Base-by-base conservation (phyloP, 2,888 invertebrate species). In the Agapostemon virescens region DNA sequence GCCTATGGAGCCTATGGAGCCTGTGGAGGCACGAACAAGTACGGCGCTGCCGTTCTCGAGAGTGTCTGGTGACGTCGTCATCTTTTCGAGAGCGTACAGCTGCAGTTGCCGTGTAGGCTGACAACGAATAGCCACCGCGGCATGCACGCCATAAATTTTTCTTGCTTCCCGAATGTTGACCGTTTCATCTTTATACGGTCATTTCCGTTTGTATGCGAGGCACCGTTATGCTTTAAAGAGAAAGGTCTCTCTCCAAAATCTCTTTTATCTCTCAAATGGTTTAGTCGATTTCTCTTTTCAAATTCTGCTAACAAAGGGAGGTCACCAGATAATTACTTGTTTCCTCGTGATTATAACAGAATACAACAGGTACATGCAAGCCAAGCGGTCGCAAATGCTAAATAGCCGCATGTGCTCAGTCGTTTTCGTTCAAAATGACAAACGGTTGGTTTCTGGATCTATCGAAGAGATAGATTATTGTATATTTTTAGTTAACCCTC, bases 61-160 rank as follows among this genome's bases (percentile, higher is more conserved):
- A 78, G 77, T 72, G 70, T 85, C 86, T 76, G 76, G 77, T 70
- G 76, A 79, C 77, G 76, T 77, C 74, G 70, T 70, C 78, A 74
- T 85, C 77, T 63, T 78, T 72, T 83, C 71, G 75, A 83, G 71
- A 80, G 82, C 52, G 63, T 69, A 30, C 68, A 84, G 75, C 85
- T 84, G 82, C 73, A 49, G 68, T 40, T 30, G 69, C 77, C n/a
- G 78, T 64, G 77, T 74, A 55, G 69, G 42, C 55, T 38, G 64
- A 69, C 70, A 36, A 64, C 20, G 42, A 73, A 42, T 40, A 30
- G 67, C 58, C 55, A 58, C 36, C 77, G 33, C 42, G 61, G 76
- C 55, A 55, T 26, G 74, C 74, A 40, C 26, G 40, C 69, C 63
- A 67, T 77, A 83, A 80, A 84, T 83, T 80, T 58, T 77, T 26